These are phyloP conservation scores for Clivina fossor DNA, from an alignment of 2,888 invertebrate species.

Conservation along the genomic window DNA sequence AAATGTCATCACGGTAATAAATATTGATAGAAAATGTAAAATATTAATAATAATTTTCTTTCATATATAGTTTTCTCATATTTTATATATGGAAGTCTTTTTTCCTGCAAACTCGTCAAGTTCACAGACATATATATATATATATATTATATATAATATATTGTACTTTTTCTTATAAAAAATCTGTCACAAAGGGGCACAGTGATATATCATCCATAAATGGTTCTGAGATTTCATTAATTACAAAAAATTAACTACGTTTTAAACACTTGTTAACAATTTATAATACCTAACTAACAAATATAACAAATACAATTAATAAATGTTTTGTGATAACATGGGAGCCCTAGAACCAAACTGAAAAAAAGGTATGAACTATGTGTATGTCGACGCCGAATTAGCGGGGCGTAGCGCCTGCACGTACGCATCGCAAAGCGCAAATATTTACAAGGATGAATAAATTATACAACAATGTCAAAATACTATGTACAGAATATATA, in stretches of 20 bases:
- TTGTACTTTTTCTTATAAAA: constrained; percentile 25
- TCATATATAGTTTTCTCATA: too few species aligned
- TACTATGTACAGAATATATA: too few species aligned
- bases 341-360: background rate
- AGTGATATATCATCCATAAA: background rate
- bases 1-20: constrained; percentile 8
- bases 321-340: background rate
- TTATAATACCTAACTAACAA: constrained; percentile 26
- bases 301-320: constrained; percentile 25
- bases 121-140: background rate
- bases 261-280: constrained; percentile 25
- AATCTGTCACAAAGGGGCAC: background rate
- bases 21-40: constrained; percentile 11
- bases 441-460: constrained; percentile 5
- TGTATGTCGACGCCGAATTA: too few species aligned
- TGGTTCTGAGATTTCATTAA: constrained; percentile 13
- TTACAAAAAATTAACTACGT: constrained; percentile 26
- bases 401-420: too few species aligned
- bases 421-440: background rate
- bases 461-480: too few species aligned
- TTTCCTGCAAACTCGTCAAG: background rate
- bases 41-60: constrained; percentile 14
- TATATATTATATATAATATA: constrained; percentile 3
- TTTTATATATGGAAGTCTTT: constrained; percentile 18
- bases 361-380: too few species aligned